Percentiles rank a stretch among this genome's conserved stretches.
phyloP scores from a whole-genome alignment of 2,113 vertebrate species.

The Periophthalmodon schlosseri region DNA sequence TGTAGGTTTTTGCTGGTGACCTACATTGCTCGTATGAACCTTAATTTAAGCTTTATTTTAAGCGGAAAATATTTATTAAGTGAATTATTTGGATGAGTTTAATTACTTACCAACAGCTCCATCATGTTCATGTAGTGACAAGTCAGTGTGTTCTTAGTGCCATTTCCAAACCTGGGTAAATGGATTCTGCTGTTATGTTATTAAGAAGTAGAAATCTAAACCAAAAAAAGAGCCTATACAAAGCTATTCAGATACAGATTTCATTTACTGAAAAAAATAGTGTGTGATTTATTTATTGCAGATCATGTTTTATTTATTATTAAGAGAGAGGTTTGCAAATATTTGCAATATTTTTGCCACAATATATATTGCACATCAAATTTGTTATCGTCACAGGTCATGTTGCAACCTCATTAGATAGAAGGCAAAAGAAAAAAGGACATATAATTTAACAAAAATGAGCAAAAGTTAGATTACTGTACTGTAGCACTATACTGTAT shows the following conservation, averaged over 20 bases:
- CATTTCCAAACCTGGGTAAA: neutral
- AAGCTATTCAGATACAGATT: no score
- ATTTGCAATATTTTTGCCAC: neutral
- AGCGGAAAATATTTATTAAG: neutral
- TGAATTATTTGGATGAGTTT: neutral
- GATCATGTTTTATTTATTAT: neutral
- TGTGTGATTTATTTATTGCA: neutral
- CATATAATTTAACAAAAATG: neutral
- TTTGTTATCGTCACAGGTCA: no score
- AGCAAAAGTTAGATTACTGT: no score
- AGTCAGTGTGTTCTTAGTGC: neutral
- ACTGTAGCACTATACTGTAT: neutral
- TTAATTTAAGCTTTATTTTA: neutral
- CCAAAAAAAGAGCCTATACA: neutral
- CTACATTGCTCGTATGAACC: neutral
- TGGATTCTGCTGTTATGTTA: neutral
- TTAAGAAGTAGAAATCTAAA: neutral
- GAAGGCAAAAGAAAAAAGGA: neutral
- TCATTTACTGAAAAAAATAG: neutral
- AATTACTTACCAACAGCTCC: neutral
- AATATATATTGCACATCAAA: neutral
- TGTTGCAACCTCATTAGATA: no score
- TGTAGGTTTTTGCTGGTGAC: slow-evolving; percentile 2
- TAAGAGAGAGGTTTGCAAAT: neutral
- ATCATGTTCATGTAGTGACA: no score